phyloP scores from a whole-genome alignment of 2,113 vertebrate species.

The Nyctereutes procyonoides region DNA sequence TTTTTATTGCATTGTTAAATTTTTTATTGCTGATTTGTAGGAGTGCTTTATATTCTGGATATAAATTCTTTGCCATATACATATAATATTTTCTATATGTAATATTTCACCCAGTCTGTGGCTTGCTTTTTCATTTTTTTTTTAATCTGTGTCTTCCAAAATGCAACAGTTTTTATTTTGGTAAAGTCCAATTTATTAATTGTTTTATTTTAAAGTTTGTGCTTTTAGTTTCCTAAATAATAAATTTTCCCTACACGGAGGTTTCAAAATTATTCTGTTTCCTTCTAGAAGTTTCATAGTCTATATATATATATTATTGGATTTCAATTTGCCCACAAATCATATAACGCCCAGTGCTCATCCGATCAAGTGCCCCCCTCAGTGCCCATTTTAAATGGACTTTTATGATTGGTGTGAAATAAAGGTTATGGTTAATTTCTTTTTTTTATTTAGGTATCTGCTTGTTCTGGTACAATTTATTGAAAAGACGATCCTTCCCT shows the following conservation, averaged over 20 bases:
- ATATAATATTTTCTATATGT: not conserved
- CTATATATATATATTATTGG: too few relatives aligned
- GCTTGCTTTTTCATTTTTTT: slow-evolving; percentile 20
- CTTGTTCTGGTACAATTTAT: not conserved
- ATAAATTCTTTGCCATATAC: not conserved
- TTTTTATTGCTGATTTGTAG: slow-evolving; percentile 2
- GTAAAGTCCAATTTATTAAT: not conserved
- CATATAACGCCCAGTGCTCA: too few relatives aligned
- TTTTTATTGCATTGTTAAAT: slow-evolving; percentile 20
- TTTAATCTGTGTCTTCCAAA: not conserved
- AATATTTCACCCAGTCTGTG: not conserved
- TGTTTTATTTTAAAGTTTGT: not conserved
- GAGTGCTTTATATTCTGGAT: not conserved
- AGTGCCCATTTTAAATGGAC: not conserved
- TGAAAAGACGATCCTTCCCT: not conserved
- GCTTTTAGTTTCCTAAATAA: not conserved
- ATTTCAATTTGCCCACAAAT: too few relatives aligned
- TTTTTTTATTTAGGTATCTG: not conserved
- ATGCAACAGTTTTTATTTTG: not conserved
- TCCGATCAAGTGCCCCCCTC: too few relatives aligned
- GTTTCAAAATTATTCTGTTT: not conserved
- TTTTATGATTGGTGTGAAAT: not conserved
- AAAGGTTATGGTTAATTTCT: not conserved
- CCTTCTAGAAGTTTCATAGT: not conserved
- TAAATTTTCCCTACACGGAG: not conserved